These are phyloP conservation scores for Xerus inauris DNA, from an alignment of 2,113 vertebrate species.

Conservation along the genomic window DNA sequence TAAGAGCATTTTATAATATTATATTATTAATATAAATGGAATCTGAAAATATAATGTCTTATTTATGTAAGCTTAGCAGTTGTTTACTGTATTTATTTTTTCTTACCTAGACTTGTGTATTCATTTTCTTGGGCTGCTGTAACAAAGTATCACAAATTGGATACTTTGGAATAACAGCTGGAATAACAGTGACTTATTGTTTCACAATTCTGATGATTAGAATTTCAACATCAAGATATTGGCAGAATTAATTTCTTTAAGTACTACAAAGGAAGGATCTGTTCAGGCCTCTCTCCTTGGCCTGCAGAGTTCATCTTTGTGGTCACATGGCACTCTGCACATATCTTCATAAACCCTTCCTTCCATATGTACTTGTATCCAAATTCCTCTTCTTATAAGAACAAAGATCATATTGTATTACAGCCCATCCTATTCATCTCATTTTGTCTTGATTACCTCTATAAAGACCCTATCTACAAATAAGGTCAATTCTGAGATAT, in stretches of 20 bases:
- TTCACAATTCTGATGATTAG: background rate
- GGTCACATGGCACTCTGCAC: background rate
- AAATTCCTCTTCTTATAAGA: background rate
- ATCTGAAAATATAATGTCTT: background rate
- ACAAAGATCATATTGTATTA: background rate
- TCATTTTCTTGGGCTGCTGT: background rate
- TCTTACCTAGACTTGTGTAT: background rate
- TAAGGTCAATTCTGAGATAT: background rate
- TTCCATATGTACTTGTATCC: background rate
- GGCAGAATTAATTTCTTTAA: background rate
- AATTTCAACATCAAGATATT: background rate
- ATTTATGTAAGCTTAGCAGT: background rate
- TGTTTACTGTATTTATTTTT: background rate
- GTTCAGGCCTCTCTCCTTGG: background rate
- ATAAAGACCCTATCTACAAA: background rate
- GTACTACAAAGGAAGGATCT: accelerated
- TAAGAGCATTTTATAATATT: background rate
- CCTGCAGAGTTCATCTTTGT: background rate
- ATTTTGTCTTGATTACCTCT: background rate
- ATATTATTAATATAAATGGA: background rate
- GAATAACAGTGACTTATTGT: background rate
- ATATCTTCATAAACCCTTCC: too few relatives aligned
- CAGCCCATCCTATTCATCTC: background rate
- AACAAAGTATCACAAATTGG: background rate
- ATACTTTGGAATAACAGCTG: too few relatives aligned